Conservation (phyloP, 2,888 invertebrate species). For the Nephrotoma flavescens region DNA sequence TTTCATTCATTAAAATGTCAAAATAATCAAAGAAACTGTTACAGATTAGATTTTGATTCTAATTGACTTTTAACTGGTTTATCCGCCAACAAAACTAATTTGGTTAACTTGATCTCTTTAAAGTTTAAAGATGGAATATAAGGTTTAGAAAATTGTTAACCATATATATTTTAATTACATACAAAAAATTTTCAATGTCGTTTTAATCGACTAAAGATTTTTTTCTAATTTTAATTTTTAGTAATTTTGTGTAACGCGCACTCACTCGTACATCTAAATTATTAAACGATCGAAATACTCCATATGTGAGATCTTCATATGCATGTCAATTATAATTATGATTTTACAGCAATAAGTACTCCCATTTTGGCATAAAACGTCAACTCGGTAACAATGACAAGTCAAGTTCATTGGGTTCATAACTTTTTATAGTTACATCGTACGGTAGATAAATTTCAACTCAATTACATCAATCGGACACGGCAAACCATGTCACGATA, state of each 20-base stretch:
- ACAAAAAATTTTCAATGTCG: background rate
- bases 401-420: background rate
- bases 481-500: background rate
- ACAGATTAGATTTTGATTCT: background rate
- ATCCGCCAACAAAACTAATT: background rate
- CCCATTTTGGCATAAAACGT: background rate
- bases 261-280: background rate
- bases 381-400: background rate
- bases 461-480: background rate
- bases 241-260: background rate
- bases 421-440: background rate
- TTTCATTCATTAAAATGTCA: background rate
- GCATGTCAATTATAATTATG: background rate
- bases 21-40: background rate
- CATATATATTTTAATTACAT: background rate
- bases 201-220: background rate
- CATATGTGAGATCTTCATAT: background rate
- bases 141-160: too few species aligned
- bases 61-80: background rate
- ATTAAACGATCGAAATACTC: background rate
- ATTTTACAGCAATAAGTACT: background rate
- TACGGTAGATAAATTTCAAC: background rate
- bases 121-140: background rate
- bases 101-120: background rate
- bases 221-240: background rate